Conservation (phyloP, 2,113 vertebrate species). For the Neotoma lepida region DNA sequence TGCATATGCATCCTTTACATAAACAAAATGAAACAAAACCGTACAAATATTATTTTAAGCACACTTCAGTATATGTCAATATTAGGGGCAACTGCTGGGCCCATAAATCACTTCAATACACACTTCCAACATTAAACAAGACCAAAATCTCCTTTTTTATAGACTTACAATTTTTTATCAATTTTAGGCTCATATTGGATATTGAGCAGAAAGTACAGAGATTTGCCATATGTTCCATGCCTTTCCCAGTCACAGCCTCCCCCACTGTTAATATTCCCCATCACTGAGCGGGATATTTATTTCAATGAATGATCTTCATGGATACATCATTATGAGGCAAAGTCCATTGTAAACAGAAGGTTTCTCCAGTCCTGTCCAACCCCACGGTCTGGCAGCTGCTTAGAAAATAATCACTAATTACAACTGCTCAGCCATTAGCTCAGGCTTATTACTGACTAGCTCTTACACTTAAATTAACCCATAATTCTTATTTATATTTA, state of each 20-base stretch:
- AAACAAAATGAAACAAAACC: background rate
- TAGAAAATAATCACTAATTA: too few relatives aligned
- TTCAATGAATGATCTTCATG: background rate
- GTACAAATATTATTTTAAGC: conserved; percentile 10
- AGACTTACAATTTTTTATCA: background rate
- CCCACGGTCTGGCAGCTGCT: too few relatives aligned
- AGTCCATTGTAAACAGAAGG: too few relatives aligned
- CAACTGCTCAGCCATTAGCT: too few relatives aligned
- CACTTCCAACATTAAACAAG: conserved; percentile 37
- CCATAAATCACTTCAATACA: conserved; percentile 26
- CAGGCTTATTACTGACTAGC: too few relatives aligned
- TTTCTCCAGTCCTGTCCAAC: too few relatives aligned
- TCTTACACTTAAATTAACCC: too few relatives aligned
- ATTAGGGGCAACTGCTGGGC: background rate
- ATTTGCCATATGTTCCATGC: background rate
- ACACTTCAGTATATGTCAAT: conserved; percentile 5
- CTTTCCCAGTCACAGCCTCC: background rate
- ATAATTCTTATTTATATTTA: too few relatives aligned
- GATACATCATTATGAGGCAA: background rate
- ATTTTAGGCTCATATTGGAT: conserved; percentile 12
- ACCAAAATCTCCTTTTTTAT: background rate
- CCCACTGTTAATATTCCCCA: background rate
- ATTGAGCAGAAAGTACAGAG: background rate
- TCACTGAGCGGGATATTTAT: background rate
- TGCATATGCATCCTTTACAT: background rate